Percentiles rank a stretch among this genome's conserved stretches.
These are phyloP conservation scores for Drosophila pectinifera DNA, from an alignment of 1,140 invertebrate genomes.

Conservation along the genomic window DNA sequence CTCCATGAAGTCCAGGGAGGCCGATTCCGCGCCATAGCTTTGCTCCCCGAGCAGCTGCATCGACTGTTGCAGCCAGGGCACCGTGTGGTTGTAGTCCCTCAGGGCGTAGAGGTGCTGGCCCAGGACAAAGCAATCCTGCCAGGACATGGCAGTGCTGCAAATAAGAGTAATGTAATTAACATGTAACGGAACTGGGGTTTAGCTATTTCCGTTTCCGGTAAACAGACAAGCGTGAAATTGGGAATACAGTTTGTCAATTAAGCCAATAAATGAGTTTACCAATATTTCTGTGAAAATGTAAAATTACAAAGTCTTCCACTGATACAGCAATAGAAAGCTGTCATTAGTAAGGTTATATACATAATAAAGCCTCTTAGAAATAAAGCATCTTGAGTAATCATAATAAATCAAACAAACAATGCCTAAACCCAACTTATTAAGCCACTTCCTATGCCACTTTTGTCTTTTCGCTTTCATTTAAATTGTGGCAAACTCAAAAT, in stretches of 20 bases:
- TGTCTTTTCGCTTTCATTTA: not conserved
- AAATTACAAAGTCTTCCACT: no score
- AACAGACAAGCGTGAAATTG: not conserved
- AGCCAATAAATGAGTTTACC: no score
- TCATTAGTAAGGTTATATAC: no score
- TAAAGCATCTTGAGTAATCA: not conserved
- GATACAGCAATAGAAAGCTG: no score
- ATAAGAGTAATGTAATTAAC: not conserved
- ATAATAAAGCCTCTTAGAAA: not conserved
- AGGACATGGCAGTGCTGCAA: conserved; percentile 88
- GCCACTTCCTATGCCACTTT: conserved; percentile 2
- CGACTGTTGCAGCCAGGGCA: conserved; percentile 97
- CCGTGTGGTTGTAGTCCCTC: conserved; percentile 96
- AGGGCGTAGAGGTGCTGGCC: conserved; percentile 96
- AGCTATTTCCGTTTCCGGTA: not conserved
- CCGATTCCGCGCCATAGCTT: conserved; percentile 49
- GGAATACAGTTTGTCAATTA: no score
- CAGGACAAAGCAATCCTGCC: conserved; percentile 97
- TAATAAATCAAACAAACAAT: not conserved
- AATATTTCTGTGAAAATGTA: not conserved
- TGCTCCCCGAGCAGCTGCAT: conserved; percentile 62
- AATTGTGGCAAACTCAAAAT: not conserved
- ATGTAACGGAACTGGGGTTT: not conserved
- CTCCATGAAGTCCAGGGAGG: conserved; percentile 75
- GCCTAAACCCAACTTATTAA: not conserved